These are phyloP conservation scores for Onthophagus sagittarius DNA, from an alignment of 2,888 invertebrate genomes.

Conservation along the genomic window DNA sequence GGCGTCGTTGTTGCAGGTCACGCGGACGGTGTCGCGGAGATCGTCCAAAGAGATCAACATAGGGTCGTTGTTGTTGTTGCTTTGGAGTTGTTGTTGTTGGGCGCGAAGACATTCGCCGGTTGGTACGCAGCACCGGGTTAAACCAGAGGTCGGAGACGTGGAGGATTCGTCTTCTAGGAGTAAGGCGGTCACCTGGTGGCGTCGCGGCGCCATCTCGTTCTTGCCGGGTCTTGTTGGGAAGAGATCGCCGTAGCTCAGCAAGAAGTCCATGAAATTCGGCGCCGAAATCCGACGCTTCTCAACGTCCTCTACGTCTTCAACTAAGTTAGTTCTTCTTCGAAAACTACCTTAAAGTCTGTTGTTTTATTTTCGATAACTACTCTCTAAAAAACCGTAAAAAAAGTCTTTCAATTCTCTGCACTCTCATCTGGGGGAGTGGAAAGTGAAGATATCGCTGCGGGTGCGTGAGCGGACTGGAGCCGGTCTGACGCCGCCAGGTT, in stretches of 20 bases:
- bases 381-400: not conserved
- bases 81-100: constrained; percentile 43
- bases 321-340: too few relatives aligned
- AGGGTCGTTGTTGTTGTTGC: constrained; percentile 47
- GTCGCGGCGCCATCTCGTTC: constrained; percentile 52
- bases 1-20: constrained; percentile 91
- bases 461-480: constrained; percentile 39
- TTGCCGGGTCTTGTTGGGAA: constrained; percentile 45
- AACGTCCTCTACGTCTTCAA: not conserved
- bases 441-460: constrained; percentile 25
- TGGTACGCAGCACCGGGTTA: constrained; percentile 76
- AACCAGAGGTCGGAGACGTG: constrained; percentile 47
- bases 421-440: constrained; percentile 42
- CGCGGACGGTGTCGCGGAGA: constrained; percentile 77
- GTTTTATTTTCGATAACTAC: too few relatives aligned
- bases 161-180: constrained; percentile 33
- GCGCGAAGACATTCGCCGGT: constrained; percentile 74
- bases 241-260: constrained; percentile 29
- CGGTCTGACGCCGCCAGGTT: constrained; percentile 30
- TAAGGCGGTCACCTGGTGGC: constrained; percentile 51
- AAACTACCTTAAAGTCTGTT: too few relatives aligned
- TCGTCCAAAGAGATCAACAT: constrained; percentile 63
- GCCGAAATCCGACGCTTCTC: not conserved
- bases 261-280: not conserved
- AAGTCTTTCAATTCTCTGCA: not conserved